Conservation (phyloP, 2,888 invertebrate genomes). For the Galeruca laticollis region DNA sequence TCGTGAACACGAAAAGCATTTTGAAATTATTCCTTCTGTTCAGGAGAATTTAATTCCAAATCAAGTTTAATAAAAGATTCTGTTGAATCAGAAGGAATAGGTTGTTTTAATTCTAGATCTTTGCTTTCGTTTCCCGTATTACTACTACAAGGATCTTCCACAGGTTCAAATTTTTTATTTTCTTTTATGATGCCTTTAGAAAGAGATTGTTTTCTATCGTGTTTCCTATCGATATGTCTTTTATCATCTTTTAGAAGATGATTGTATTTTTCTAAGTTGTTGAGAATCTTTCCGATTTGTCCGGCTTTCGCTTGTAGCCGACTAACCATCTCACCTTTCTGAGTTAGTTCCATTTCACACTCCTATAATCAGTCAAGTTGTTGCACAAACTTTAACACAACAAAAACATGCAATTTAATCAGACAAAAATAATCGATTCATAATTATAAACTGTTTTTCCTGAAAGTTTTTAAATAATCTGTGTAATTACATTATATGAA, state of each 20-base stretch:
- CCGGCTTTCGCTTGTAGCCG: conserved; percentile 95
- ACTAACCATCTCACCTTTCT: conserved; percentile 96
- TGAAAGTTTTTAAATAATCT: no score
- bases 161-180: conserved; percentile 32
- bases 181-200: conserved; percentile 46
- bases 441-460: no score
- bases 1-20: neutral
- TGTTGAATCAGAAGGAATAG: conserved; percentile 57
- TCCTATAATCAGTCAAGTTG: conserved; percentile 74
- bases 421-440: neutral
- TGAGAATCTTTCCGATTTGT: conserved; percentile 93
- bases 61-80: conserved; percentile 60
- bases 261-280: conserved; percentile 90
- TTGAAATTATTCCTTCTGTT: conserved; percentile 44
- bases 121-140: conserved; percentile 20
- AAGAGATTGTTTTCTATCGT: conserved; percentile 46
- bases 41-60: conserved; percentile 51
- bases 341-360: conserved; percentile 94
- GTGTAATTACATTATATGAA: no score
- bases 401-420: conserved; percentile 6
- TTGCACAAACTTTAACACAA: conserved; percentile 6
- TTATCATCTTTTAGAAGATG: conserved; percentile 75
- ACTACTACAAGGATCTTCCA: conserved; percentile 27
- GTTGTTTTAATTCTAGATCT: conserved; percentile 42
- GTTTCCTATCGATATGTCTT: conserved; percentile 52